A percentile compares a stretch with the other conserved stretches of the same genome.
Evolutionary conservation across 2,113 vertebrate genomes (phyloP).

Genomic region (Acinonyx jubatus): DNA sequence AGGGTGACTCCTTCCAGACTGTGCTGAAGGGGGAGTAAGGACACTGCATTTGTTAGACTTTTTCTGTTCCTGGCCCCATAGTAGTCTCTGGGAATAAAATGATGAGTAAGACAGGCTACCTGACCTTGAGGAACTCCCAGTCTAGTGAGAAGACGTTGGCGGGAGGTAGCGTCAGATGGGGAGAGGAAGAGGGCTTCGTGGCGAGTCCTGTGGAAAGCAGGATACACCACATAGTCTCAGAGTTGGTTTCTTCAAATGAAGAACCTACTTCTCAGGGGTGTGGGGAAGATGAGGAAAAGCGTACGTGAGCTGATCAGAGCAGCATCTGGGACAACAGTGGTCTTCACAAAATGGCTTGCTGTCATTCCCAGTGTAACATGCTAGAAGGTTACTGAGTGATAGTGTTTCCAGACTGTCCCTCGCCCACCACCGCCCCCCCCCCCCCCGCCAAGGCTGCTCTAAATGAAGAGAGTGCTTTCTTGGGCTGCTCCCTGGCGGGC

Average conservation of each 20-base stretch:
- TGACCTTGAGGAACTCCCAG: background rate
- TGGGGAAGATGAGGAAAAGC: background rate
- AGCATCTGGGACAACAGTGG: background rate
- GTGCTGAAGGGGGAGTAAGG: background rate
- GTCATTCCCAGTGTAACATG: rapidly evolving
- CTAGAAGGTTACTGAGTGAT: rapidly evolving
- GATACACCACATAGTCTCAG: background rate
- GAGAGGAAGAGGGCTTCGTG: background rate
- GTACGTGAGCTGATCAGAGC: rapidly evolving
- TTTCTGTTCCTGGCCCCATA: background rate
- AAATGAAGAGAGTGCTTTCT: background rate
- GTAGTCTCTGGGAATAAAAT: background rate
- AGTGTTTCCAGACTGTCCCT: background rate
- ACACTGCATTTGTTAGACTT: background rate
- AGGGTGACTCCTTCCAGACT: background rate
- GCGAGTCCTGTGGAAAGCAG: background rate
- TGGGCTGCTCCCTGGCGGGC: rapidly evolving
- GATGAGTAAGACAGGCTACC: background rate
- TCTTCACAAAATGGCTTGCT: background rate
- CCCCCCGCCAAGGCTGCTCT: background rate
- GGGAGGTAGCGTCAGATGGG: background rate
- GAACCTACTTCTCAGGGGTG: background rate
- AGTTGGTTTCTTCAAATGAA: background rate
- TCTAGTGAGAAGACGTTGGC: background rate
- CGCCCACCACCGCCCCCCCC: rapidly evolving